Evolutionary conservation across 2,113 vertebrate genomes (phyloP), one percentile per base, ranked within the genome.

Genomic region (Cranoglanis bouderius): DNA sequence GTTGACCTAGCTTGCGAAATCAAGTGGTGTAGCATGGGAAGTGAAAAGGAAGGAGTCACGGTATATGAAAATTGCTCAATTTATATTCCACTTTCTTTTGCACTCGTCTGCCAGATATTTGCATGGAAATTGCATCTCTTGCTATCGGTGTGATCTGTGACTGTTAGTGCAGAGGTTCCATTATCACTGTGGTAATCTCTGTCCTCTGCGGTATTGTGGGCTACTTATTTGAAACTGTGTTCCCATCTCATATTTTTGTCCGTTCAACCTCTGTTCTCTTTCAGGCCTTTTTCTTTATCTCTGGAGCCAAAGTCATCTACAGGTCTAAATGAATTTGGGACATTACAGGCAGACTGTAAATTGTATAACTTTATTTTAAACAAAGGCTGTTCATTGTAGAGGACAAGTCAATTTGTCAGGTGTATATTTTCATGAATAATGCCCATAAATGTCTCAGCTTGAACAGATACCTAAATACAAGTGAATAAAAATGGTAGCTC

Each of bases 61-160:
- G 90, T 93, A 91, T 93, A 93, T 92, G 91, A 92, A 94, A 93
- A 93, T 93, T 1, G 61, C 49, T 57, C 19, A 14, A 87, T 85
- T 87, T 75, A 72, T 84, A 82, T 88, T 84, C 67, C 38, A 53
- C 80, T 77, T 86, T 84, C 82, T 24, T 92, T 92, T 90, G 90
- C 92, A 87, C 88, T 90, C 90, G 90, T 91, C 91, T 93, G 75
- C 86, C 90, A 85, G 89, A 83, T 91, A 95, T 95, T 94, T 95
- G 95, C 94, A 96, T 95, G 89, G 92, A 95, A 94, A 95, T 95
- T 94, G 92, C 92, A 93, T 94, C 93, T 93, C 87, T 87, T 70
- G 89, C 87, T 84, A 46, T 90, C 90, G 89, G 61, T 94, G 90
- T 82, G 87, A 88, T 92, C 88, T 90, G 91, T 87, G 83, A 88